Percentiles rank a stretch among this genome's conserved stretches.
phyloP scores from a whole-genome alignment of 2,113 vertebrate species.

The Perca schrenkii region DNA sequence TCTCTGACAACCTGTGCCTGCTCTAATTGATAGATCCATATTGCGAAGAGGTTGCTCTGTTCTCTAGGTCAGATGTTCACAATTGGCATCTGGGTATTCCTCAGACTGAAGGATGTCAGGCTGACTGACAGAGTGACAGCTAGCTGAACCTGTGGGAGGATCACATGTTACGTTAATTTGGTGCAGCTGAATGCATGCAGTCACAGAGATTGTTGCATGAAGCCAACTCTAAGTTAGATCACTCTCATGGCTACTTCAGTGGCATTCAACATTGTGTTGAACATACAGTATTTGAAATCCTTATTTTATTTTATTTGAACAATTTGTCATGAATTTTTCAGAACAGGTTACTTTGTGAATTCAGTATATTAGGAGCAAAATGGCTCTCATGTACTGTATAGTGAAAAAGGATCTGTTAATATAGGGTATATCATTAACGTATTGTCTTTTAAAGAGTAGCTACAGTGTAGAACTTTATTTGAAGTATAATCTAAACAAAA shows the following conservation, averaged over 20 bases:
- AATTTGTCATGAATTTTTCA: too few species aligned
- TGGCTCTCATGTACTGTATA: too few species aligned
- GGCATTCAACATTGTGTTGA: too few species aligned
- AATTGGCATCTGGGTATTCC: conserved; percentile 36
- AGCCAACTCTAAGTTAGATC: background rate
- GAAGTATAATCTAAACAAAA: too few species aligned
- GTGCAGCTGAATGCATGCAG: conserved; percentile 18
- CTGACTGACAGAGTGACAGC: conserved; percentile 56
- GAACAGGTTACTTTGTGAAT: too few species aligned
- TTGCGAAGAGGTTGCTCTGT: conserved; percentile 39
- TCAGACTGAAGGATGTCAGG: conserved; percentile 31
- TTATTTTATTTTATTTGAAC: too few species aligned
- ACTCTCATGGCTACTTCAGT: background rate
- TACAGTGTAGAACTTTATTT: too few species aligned
- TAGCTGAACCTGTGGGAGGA: conserved; percentile 7
- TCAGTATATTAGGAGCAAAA: too few species aligned
- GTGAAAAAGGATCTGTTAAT: too few species aligned
- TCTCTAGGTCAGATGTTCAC: conserved; percentile 53
- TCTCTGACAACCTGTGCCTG: conserved; percentile 41
- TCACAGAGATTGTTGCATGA: conserved; percentile 12
- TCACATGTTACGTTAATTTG: background rate
- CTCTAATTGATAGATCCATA: conserved; percentile 51
- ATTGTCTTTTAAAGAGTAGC: too few species aligned
- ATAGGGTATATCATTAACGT: too few species aligned
- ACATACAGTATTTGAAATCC: too few species aligned